A percentile compares a stretch with the other conserved stretches of the same genome.
These are phyloP conservation scores for Eptatretus atami DNA, from an alignment of 2,797 vertebrate genomes.

Conservation along the genomic window DNA sequence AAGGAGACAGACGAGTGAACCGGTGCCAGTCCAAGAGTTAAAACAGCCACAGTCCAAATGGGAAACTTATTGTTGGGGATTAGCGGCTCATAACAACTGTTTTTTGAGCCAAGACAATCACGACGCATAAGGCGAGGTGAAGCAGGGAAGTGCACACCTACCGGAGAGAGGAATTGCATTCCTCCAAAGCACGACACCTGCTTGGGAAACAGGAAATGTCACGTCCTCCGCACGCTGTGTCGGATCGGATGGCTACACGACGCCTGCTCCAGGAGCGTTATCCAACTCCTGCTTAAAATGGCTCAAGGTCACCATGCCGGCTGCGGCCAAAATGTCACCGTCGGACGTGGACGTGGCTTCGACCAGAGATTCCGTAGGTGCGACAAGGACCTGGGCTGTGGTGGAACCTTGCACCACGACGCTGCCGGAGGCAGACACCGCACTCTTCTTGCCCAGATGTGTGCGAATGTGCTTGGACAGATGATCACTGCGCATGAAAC, in stretches of 20 bases:
- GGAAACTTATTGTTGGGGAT: too few relatives aligned
- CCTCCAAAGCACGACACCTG: too few relatives aligned
- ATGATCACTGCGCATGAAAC: conserved; percentile 91
- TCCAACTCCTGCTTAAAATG: conserved; percentile 3
- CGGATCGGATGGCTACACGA: not conserved
- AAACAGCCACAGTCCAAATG: too few relatives aligned
- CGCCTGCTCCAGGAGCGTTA: not conserved
- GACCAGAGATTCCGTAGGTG: conserved; percentile 27
- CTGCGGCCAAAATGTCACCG: conserved; percentile 13
- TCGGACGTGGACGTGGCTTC: conserved; percentile 77
- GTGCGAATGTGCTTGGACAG: conserved; percentile 90
- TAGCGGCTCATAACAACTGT: too few relatives aligned
- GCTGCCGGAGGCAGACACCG: conserved; percentile 20
- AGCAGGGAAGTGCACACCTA: too few relatives aligned
- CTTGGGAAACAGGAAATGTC: too few relatives aligned
- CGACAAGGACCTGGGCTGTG: conserved; percentile 25
- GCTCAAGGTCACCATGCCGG: conserved; percentile 3
- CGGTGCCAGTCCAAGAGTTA: too few relatives aligned
- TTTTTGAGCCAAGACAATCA: too few relatives aligned
- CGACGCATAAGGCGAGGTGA: too few relatives aligned
- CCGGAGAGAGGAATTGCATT: too few relatives aligned
- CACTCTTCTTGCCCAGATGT: conserved; percentile 56
- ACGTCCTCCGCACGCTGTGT: too few relatives aligned
- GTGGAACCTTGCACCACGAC: conserved; percentile 16
- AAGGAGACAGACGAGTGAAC: too few relatives aligned